These are phyloP conservation scores for Tetropium fuscum DNA, from an alignment of 2,888 invertebrate genomes.

Conservation along the genomic window DNA sequence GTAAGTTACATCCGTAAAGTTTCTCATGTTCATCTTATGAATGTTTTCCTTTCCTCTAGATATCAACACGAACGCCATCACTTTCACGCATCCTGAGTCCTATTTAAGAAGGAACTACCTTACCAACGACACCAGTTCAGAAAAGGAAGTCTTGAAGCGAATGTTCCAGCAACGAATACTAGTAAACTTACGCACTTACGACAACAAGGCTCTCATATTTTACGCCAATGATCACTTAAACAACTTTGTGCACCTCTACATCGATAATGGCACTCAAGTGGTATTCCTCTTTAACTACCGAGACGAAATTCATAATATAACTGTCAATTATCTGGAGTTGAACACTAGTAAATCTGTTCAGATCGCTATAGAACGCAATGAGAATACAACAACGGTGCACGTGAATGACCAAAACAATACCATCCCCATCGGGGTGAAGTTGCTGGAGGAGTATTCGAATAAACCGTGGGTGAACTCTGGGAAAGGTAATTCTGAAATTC, in stretches of 20 bases:
- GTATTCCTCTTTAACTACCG: slow-evolving; percentile 88
- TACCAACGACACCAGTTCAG: slow-evolving; percentile 65
- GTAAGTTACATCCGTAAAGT: slow-evolving; percentile 67
- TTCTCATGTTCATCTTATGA: not conserved
- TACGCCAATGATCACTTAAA: slow-evolving; percentile 94
- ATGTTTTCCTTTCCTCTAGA: slow-evolving; percentile 69
- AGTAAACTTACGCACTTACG: slow-evolving; percentile 92
- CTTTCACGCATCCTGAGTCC: slow-evolving; percentile 85
- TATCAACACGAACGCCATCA: slow-evolving; percentile 89
- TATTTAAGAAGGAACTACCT: slow-evolving; percentile 86
- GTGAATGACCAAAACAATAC: slow-evolving; percentile 84
- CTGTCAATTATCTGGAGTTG: slow-evolving; percentile 79
- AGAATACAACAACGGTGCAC: slow-evolving; percentile 80
- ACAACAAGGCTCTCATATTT: slow-evolving; percentile 82
- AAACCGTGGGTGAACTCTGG: slow-evolving; percentile 90
- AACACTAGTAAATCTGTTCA: slow-evolving; percentile 89
- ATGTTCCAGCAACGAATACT: slow-evolving; percentile 85
- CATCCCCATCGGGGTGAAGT: slow-evolving; percentile 75
- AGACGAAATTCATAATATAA: slow-evolving; percentile 83
- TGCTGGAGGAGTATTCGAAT: slow-evolving; percentile 83
- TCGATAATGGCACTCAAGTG: slow-evolving; percentile 82
- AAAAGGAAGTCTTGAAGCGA: slow-evolving; percentile 73
- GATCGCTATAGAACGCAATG: slow-evolving; percentile 83
- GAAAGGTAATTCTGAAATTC: slow-evolving; percentile 69
- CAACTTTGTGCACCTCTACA: slow-evolving; percentile 91